phyloP scores from a whole-genome alignment of 2,888 invertebrate species.

The Drosophila infuscata region DNA sequence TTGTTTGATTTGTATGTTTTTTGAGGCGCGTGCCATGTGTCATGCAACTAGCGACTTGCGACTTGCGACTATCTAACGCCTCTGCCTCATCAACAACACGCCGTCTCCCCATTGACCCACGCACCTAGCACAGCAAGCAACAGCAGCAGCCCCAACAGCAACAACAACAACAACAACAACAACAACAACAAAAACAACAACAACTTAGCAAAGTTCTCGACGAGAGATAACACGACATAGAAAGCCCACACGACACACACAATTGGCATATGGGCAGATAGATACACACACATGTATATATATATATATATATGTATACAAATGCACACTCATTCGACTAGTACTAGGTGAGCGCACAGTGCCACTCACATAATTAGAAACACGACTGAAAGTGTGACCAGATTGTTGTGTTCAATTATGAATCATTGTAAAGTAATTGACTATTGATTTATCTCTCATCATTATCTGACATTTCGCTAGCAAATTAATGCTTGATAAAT shows the following conservation, averaged over 20 bases:
- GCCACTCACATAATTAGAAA: conserved; percentile 34
- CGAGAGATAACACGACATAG: conserved; percentile 73
- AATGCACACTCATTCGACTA: conserved; percentile 18
- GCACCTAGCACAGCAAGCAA: conserved; percentile 44
- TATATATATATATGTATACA: background rate
- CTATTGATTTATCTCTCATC: background rate
- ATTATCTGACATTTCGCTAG: background rate
- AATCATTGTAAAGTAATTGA: background rate
- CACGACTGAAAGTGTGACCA: conserved; percentile 7
- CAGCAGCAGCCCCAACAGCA: conserved; percentile 36
- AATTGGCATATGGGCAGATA: conserved; percentile 77
- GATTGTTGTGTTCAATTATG: background rate
- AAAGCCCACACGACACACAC: conserved; percentile 66
- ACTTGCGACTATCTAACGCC: conserved; percentile 79
- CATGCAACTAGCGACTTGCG: conserved; percentile 68
- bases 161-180: conserved; percentile 27
- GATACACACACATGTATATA: conserved; percentile 20
- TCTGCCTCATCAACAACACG: conserved; percentile 75
- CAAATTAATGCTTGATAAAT: background rate
- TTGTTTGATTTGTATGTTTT: conserved; percentile 44
- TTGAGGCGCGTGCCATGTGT: conserved; percentile 80
- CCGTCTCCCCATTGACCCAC: conserved; percentile 74
- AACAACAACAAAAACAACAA: conserved; percentile 32
- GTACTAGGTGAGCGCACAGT: conserved; percentile 29
- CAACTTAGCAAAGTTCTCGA: conserved; percentile 65